These are phyloP conservation scores for Habropoda laboriosa DNA, from an alignment of 1,140 invertebrate species.

Conservation along the genomic window DNA sequence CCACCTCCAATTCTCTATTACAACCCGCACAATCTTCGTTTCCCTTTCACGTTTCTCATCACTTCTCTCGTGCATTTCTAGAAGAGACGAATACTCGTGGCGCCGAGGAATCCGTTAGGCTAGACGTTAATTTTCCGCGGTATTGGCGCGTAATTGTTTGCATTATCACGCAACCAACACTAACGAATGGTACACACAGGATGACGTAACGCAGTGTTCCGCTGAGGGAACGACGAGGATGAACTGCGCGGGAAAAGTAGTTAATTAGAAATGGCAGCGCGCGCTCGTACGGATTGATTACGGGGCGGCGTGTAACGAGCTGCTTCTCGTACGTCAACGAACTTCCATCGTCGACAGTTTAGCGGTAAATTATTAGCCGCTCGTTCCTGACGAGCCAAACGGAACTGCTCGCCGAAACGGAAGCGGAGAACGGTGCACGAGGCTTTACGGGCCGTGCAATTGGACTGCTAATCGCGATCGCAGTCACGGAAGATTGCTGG, in stretches of 20 bases:
- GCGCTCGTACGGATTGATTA: not conserved
- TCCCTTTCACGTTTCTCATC: not conserved
- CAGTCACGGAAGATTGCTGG: not conserved
- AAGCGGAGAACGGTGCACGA: not conserved
- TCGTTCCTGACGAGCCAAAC: not conserved
- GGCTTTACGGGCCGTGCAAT: not conserved
- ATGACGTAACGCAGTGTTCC: not conserved
- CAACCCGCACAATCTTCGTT: too few species aligned
- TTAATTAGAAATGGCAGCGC: conserved; percentile 27
- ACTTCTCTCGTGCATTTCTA: not conserved
- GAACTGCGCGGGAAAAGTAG: conserved; percentile 3
- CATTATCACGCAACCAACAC: not conserved
- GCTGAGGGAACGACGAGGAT: not conserved
- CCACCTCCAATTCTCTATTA: too few species aligned
- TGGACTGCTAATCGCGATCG: not conserved
- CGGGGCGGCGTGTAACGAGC: not conserved
- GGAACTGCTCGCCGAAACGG: not conserved
- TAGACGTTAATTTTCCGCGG: not conserved
- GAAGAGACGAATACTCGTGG: not conserved
- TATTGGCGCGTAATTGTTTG: not conserved
- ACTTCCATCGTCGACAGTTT: conserved; percentile 32
- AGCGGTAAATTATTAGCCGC: conserved; percentile 30
- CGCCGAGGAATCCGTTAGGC: too few species aligned
- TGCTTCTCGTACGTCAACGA: conserved; percentile 26
- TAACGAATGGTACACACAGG: not conserved